Evolutionary conservation across 2,113 vertebrate species (phyloP).

Genomic region (Bolborhynchus lineola): DNA sequence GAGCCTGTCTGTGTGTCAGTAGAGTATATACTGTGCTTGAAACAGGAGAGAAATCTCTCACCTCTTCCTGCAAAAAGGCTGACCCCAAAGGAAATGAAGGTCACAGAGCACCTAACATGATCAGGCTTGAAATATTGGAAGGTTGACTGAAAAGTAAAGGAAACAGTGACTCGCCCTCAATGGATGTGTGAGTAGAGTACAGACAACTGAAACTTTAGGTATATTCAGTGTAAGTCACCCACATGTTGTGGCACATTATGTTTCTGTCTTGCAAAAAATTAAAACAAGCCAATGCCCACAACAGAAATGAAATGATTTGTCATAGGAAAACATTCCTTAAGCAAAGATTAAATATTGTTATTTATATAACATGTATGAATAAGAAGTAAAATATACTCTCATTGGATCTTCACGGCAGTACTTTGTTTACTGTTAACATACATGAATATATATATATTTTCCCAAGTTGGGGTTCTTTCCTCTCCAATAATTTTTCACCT

Average conservation of each 20-base stretch:
- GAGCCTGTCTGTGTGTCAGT: accelerated
- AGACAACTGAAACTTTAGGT: not conserved
- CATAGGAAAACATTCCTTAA: not conserved
- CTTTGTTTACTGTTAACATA: not conserved
- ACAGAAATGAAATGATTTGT: not conserved
- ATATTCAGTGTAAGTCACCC: not conserved
- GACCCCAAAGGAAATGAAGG: not conserved
- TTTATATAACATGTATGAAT: not conserved
- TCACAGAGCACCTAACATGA: accelerated
- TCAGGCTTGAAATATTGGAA: not conserved
- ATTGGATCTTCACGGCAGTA: not conserved
- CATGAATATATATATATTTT: not conserved
- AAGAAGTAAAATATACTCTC: not conserved
- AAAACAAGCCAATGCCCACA: not conserved
- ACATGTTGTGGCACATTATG: not conserved
- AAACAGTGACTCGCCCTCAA: not conserved
- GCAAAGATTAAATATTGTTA: not conserved
- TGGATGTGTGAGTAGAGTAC: not conserved
- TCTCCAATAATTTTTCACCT: not conserved
- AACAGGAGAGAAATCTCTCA: not conserved
- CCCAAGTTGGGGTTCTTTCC: not conserved
- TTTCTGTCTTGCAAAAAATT: not conserved
- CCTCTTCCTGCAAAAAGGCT: not conserved
- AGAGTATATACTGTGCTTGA: not conserved
- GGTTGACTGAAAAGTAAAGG: not conserved